Conservation (phyloP, 2,888 invertebrate genomes). For the Andrena chrysosceles region DNA sequence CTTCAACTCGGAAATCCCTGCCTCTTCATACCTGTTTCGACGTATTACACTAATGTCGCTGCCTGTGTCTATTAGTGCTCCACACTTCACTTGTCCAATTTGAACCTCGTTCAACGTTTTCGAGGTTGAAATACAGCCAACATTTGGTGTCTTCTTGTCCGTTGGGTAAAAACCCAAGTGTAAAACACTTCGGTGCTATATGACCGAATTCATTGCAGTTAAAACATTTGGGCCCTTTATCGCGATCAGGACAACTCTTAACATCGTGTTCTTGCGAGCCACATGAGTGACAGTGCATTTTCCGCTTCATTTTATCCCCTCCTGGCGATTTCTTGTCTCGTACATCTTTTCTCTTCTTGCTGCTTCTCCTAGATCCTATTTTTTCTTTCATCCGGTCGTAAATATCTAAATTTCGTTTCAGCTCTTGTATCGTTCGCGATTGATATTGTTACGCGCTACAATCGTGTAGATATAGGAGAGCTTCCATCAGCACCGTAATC, state of each 20-base stretch:
- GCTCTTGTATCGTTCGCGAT: background rate
- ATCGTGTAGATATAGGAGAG: too few species aligned
- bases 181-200: background rate
- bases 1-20: too few species aligned
- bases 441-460: background rate
- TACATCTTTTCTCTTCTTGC: background rate
- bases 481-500: too few species aligned
- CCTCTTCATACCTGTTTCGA: too few species aligned
- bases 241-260: background rate
- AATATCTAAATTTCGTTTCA: background rate
- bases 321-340: background rate
- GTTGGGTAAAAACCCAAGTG: too few species aligned
- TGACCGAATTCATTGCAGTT: slow-evolving; percentile 4
- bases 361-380: background rate
- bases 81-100: too few species aligned
- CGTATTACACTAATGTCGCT: too few species aligned
- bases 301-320: background rate
- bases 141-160: background rate
- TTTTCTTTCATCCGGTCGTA: slow-evolving; percentile 9
- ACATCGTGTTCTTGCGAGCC: background rate
- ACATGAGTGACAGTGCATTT: background rate
- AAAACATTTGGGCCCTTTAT: slow-evolving; percentile 5
- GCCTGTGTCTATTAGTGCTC: too few species aligned
- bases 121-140: too few species aligned
- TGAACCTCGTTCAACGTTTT: too few species aligned